Percentiles rank a stretch among this genome's conserved stretches.
Evolutionary conservation across 1,140 invertebrate species (phyloP).

Genomic region (Drosophila lowei): DNA sequence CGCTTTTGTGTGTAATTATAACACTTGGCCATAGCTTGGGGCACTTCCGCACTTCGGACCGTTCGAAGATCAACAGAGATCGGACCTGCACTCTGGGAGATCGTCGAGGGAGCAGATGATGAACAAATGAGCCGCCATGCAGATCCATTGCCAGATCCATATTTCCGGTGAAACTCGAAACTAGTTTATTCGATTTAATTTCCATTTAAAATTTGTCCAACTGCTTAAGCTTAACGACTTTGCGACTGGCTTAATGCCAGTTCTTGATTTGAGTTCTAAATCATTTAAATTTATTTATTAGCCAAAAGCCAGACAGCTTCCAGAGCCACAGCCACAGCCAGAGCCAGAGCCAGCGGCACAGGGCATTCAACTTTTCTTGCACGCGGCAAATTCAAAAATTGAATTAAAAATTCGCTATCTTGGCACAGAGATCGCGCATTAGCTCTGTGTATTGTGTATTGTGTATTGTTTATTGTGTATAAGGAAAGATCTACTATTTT

Average conservation of each 20-base stretch:
- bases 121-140: too few relatives aligned
- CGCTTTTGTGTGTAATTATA: constrained; percentile 70
- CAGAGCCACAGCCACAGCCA: too few relatives aligned
- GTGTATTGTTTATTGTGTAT: constrained; percentile 13
- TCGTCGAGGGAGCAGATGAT: constrained; percentile 5
- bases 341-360: constrained; percentile 16
- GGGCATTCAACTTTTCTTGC: constrained; percentile 69
- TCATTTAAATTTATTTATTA: constrained; percentile 57
- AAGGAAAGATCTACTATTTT: constrained; percentile 32
- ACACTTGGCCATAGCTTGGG: constrained; percentile 66
- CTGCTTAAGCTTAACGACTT: constrained; percentile 32
- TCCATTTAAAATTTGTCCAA: constrained; percentile 60
- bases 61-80: not conserved
- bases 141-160: constrained; percentile 30
- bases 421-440: constrained; percentile 14
- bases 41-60: constrained; percentile 58
- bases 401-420: constrained; percentile 30
- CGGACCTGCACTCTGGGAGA: constrained; percentile 29
- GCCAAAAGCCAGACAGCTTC: constrained; percentile 1
- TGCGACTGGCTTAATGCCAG: constrained; percentile 36
- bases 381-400: constrained; percentile 11
- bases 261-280: constrained; percentile 58
- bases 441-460: constrained; percentile 10
- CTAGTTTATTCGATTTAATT: constrained; percentile 41
- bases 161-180: constrained; percentile 62